These are phyloP conservation scores for Plectus sambesii DNA, from an alignment of 1,140 invertebrate genomes.

Conservation along the genomic window DNA sequence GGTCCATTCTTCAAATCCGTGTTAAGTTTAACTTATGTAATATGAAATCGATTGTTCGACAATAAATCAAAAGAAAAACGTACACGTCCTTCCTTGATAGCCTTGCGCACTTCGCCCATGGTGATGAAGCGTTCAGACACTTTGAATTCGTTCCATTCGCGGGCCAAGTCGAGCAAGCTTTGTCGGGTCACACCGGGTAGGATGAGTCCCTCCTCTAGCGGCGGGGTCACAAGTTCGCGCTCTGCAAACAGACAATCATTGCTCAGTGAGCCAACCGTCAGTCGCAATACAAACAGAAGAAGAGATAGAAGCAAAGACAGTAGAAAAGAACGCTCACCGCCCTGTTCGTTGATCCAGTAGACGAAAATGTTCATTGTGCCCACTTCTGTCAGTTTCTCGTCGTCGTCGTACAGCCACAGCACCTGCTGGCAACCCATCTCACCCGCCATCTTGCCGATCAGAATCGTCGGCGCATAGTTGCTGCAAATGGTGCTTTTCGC, in stretches of 20 bases:
- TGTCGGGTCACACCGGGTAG: constrained; percentile 81
- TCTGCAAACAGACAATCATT: constrained; percentile 54
- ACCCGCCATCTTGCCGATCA: constrained; percentile 59
- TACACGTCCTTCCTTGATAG: constrained; percentile 70
- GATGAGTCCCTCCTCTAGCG: constrained; percentile 61
- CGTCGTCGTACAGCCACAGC: constrained; percentile 85
- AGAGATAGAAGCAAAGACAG: constrained; percentile 16
- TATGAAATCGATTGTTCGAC: no score
- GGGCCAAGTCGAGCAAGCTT: constrained; percentile 68
- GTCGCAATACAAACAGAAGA: constrained; percentile 7
- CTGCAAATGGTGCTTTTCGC: constrained; percentile 42
- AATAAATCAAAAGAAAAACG: constrained; percentile 46
- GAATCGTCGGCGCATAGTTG: constrained; percentile 55
- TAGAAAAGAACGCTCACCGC: constrained; percentile 57
- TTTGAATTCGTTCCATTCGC: constrained; percentile 70
- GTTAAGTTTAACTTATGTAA: no score
- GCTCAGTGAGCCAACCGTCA: constrained; percentile 1
- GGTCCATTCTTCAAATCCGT: no score
- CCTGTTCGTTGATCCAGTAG: constrained; percentile 70
- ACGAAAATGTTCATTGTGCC: constrained; percentile 98
- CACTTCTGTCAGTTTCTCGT: constrained; percentile 88
- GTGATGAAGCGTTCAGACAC: constrained; percentile 70
- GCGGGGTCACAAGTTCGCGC: constrained; percentile 81
- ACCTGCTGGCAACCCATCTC: constrained; percentile 80
- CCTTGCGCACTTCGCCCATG: constrained; percentile 67